Base-by-base conservation (phyloP, 2,113 vertebrate genomes). In the Dolichotis patagonum region DNA sequence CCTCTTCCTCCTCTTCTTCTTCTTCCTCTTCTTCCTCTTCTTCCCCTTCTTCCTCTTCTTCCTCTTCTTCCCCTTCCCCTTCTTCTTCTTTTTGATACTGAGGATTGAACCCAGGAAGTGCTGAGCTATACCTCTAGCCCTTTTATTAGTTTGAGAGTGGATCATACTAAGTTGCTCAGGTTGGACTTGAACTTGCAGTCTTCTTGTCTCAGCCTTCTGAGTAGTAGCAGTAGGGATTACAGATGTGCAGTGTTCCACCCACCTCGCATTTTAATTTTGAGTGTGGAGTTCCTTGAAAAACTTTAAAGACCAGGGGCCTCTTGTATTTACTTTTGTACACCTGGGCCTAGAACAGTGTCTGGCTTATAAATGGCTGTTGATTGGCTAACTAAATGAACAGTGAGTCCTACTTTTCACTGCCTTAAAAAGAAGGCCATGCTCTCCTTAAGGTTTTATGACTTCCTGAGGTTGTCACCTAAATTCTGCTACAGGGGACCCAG, bases 211-310 rank as follows among this genome's bases (percentile, higher is more conserved):
- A 54, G 16, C 77, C 77, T 80, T 19, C 77, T 80, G 28, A 80
- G 77, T 20, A 80, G 49, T 10, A 54, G 77, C 7, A 46, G 41
- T 35, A 32, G 46, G 46, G 30, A 52, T 52, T 52, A 32, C 11
- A 52, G 77, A 49, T 20, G 9, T 54, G 49, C 30, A 35, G 32
- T 41, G 30, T 80, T 52, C 32, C 28, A 78, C 46, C 26, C 3
- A 16, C 14, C 46, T 49, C 77, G 52, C 26, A 49, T 43, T 89
- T 52, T 58, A 32, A 75, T 93, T 54, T 80, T 97, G 19, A 81
- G 30, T 35, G 73, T 80, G 54, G 20, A 73, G 12, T 71, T 85
- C 69, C 84, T 95, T 86, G 69, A 91, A 92, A 90, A 90, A 63
- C 46, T 67, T 56, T 52, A 67, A 80, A 69, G 43, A 46, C 58